Evolutionary conservation across 2,888 invertebrate species (phyloP).

Genomic region (Drosophila anomelani): DNA sequence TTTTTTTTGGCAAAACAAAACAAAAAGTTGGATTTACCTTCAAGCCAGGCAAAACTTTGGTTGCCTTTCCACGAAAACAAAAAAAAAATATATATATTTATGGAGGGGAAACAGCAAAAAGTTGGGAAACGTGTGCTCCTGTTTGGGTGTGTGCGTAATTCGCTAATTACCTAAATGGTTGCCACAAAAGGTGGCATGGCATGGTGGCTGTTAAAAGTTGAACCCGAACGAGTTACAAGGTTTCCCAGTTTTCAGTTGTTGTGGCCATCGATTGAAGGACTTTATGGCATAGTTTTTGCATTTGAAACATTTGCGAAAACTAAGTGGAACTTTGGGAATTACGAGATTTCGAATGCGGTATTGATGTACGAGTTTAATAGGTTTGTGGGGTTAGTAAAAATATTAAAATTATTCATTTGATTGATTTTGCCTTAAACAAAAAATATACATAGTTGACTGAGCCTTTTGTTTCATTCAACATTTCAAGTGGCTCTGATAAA

Average conservation of each 20-base stretch:
- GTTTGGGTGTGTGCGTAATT: conserved; percentile 59
- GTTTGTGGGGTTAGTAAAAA: not conserved
- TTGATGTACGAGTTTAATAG: not conserved
- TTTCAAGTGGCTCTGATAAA: not conserved
- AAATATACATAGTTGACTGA: too few species aligned
- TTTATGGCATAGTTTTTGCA: conserved; percentile 22
- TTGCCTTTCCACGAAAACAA: conserved; percentile 10
- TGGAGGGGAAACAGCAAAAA: conserved; percentile 10
- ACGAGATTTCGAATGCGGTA: not conserved
- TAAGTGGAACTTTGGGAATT: conserved; percentile 5
- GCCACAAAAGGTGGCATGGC: conserved; percentile 51
- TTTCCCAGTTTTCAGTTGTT: conserved; percentile 25
- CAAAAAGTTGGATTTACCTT: conserved; percentile 34
- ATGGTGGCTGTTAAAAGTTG: conserved; percentile 37
- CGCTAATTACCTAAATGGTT: conserved; percentile 74
- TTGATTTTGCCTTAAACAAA: too few species aligned
- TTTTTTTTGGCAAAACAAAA: conserved; percentile 1
- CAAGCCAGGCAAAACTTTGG: conserved; percentile 25
- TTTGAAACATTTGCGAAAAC: conserved; percentile 33
- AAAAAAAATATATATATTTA: too few species aligned
- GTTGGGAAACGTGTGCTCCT: conserved; percentile 28
- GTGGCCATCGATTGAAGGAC: conserved; percentile 42
- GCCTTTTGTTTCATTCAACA: not conserved
- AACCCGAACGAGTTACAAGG: conserved; percentile 43
- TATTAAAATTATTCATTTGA: too few species aligned